phyloP scores from a whole-genome alignment of 2,113 vertebrate genomes.

The Sturnus vulgaris region DNA sequence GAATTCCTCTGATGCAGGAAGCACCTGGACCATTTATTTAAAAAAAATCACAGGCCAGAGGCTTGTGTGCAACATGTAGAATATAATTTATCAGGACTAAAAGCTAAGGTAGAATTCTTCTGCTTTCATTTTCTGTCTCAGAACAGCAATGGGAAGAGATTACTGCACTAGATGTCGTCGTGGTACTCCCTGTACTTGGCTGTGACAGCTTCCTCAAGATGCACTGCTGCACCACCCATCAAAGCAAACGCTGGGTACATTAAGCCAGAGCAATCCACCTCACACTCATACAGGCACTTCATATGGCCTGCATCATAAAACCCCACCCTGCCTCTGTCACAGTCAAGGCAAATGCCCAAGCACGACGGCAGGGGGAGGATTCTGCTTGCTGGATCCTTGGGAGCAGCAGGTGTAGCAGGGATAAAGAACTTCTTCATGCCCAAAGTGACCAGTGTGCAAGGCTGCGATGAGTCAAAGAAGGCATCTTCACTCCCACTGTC shows the following conservation, averaged over 20 bases:
- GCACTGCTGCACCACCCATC: conserved; percentile 87
- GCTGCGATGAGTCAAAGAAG: conserved; percentile 85
- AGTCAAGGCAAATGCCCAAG: conserved; percentile 92
- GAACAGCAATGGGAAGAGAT: background rate
- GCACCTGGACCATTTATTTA: background rate
- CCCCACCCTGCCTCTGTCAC: conserved; percentile 84
- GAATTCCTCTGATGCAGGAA: background rate
- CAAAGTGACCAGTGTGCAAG: conserved; percentile 88
- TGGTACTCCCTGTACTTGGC: conserved; percentile 77
- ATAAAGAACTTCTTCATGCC: conserved; percentile 95
- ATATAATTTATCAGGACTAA: conserved; percentile 28
- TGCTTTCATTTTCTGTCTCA: background rate
- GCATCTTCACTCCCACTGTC: conserved; percentile 97
- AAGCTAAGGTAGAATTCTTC: conserved; percentile 3
- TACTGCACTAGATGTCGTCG: conserved; percentile 27
- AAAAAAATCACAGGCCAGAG: background rate
- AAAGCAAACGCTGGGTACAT: conserved; percentile 95
- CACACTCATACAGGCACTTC: conserved; percentile 90
- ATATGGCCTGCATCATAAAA: conserved; percentile 89
- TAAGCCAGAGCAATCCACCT: conserved; percentile 88
- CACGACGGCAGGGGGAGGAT: conserved; percentile 84
- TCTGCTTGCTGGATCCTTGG: conserved; percentile 76
- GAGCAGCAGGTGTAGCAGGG: conserved; percentile 77
- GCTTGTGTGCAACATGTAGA: background rate
- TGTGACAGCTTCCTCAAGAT: conserved; percentile 82